phyloP scores from a whole-genome alignment of 2,113 vertebrate genomes.

The Malurus melanocephalus region DNA sequence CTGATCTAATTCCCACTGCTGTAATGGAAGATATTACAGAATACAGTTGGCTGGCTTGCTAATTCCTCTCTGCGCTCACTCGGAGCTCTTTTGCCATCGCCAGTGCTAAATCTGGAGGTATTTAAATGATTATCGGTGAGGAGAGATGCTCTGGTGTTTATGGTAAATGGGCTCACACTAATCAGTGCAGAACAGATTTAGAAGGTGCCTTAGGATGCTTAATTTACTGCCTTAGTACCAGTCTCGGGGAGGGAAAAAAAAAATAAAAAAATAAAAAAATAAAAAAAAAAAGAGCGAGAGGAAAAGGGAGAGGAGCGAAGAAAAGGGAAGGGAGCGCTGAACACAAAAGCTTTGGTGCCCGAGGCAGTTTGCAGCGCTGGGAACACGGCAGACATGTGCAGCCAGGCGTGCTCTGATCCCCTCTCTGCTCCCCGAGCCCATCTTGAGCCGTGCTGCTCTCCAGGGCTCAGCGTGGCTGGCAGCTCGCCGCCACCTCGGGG shows the following conservation, averaged over 20 bases:
- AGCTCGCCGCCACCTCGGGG: background rate
- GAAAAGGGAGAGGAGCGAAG: background rate
- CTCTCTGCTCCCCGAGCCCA: background rate
- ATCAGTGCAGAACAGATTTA: conserved; percentile 71
- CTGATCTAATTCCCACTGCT: conserved; percentile 52
- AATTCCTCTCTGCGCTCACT: conserved; percentile 48
- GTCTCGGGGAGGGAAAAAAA: background rate
- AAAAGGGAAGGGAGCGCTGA: background rate
- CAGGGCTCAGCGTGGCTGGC: background rate
- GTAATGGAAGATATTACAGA: conserved; percentile 52
- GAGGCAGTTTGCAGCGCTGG: background rate
- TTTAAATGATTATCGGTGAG: conserved; percentile 54
- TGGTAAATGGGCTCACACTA: conserved; percentile 51
- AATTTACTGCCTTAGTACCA: conserved; percentile 57
- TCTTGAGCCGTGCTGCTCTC: background rate
- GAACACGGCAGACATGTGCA: conserved; percentile 9
- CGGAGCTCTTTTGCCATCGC: conserved; percentile 18
- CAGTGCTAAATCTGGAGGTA: conserved; percentile 55
- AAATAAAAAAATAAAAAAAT: background rate
- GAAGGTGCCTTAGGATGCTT: conserved; percentile 64
- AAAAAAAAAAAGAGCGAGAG: rapidly evolving
- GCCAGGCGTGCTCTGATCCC: background rate
- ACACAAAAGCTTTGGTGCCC: conserved; percentile 7
- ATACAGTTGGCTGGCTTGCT: conserved; percentile 41
- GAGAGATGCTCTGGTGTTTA: conserved; percentile 52